A percentile compares a stretch with the other conserved stretches of the same genome.
Conservation (phyloP, 2,113 vertebrate genomes). For the Pampusana beccarii region DNA sequence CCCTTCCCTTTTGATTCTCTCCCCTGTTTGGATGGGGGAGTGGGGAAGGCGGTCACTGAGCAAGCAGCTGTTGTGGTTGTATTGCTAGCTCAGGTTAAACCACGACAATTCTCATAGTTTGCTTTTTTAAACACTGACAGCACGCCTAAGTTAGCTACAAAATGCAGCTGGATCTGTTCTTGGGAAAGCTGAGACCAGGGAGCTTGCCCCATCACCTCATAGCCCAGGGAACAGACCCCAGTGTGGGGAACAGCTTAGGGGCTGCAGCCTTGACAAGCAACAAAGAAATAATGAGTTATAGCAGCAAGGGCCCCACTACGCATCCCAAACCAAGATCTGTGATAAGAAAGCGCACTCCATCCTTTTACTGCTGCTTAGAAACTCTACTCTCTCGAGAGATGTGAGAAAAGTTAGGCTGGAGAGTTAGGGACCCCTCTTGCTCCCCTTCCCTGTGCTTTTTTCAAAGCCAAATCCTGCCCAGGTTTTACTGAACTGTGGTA, state of each 20-base stretch:
- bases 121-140: not conserved
- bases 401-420: not conserved
- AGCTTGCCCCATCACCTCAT: not conserved
- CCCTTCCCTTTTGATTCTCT: no score
- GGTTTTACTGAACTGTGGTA: not conserved
- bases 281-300: not conserved
- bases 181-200: not conserved
- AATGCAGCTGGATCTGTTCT: not conserved
- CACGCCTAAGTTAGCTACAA: not conserved
- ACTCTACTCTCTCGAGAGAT: not conserved
- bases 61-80: no score
- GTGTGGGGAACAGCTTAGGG: not conserved
- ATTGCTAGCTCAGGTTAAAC: no score
- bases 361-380: not conserved
- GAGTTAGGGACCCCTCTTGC: not conserved
- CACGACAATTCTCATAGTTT: not conserved
- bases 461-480: not conserved
- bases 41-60: no score
- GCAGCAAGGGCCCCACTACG: not conserved
- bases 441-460: not conserved
- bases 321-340: not conserved
- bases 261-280: not conserved
- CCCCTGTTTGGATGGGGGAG: no score
- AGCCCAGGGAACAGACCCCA: not conserved
- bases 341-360: not conserved